Conservation (phyloP, 2,888 invertebrate species). For the Tethea ocularis region DNA sequence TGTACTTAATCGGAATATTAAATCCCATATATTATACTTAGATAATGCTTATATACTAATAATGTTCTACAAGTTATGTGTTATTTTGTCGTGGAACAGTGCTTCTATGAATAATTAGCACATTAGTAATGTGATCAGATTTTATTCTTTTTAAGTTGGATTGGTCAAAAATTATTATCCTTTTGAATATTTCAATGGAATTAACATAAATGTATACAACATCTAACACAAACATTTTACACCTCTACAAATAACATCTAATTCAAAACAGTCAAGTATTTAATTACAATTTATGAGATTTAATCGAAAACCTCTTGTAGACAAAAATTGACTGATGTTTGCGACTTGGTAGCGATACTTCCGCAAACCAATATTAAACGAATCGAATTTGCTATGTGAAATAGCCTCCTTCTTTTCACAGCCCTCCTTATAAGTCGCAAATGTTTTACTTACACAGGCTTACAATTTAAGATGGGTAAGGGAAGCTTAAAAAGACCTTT, state of each 20-base stretch:
- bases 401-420: no score
- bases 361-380: no score
- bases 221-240: not conserved
- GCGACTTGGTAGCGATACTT: not conserved
- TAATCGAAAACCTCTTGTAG: no score
- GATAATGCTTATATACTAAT: constrained; percentile 42
- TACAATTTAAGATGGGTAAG: not conserved
- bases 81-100: constrained; percentile 1
- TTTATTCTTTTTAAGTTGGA: not conserved
- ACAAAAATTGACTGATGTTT: not conserved
- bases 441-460: not conserved
- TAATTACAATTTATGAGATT: not conserved
- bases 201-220: not conserved
- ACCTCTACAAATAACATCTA: not conserved
- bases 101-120: not conserved
- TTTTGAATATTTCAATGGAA: not conserved
- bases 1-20: constrained; percentile 65
- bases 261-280: not conserved
- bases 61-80: constrained; percentile 12
- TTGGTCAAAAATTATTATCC: not conserved
- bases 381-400: no score
- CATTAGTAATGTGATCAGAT: not conserved
- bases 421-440: not conserved
- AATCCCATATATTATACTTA: constrained; percentile 29
- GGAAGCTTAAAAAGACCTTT: not conserved